Base-by-base conservation (phyloP, 2,113 vertebrate genomes). In the Corvus cornix region DNA sequence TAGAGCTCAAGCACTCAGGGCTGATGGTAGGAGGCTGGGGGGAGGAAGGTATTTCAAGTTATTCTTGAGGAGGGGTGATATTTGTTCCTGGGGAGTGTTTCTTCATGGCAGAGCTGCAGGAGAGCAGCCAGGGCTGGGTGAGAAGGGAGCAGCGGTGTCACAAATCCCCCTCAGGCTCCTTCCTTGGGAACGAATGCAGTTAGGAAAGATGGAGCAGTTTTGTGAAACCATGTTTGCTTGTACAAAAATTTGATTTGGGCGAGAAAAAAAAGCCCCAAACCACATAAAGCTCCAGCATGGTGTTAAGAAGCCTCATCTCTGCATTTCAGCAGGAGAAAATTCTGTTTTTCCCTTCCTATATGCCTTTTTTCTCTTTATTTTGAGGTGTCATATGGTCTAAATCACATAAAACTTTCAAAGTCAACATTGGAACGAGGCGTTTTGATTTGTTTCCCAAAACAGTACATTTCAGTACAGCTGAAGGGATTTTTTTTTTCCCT, bases 361-460 rank as follows among this genome's bases (percentile, higher is more conserved):
- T 4, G 26, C 60, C 60, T 93, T 86, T 95, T 90, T 64, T 26
- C 69, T 84, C 73, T 92, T 94, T 97, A 90, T 97, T 96, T 95
- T 95, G 86, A 8, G 31, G n/a, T 85, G 64, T 96, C 95, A 93
- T 94, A 93, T 90, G 87, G 90, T 96, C 83, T 96, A 96, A 94
- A 96, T 94, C 86, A 86, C 84, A 94, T 92, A 94, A 94, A 94
- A 95, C 93, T 96, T 96, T 93, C 83, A 33, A 96, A 96, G 80
- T 95, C 90, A 93, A 92, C 90, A 89, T 43, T 88, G 69, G 83
- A 96, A 96, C 19, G 33, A 93, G 80, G 91, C 15, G 31, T 94
- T 96, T 96, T 95, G 83, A 82, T 95, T 96, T 94, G 89, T 96
- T 96, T 93, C 89, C 93, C 90, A 78, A 96, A 95, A 89, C 92